Base-by-base conservation (phyloP, 2,113 vertebrate species). In the Acanthochromis polyacanthus region DNA sequence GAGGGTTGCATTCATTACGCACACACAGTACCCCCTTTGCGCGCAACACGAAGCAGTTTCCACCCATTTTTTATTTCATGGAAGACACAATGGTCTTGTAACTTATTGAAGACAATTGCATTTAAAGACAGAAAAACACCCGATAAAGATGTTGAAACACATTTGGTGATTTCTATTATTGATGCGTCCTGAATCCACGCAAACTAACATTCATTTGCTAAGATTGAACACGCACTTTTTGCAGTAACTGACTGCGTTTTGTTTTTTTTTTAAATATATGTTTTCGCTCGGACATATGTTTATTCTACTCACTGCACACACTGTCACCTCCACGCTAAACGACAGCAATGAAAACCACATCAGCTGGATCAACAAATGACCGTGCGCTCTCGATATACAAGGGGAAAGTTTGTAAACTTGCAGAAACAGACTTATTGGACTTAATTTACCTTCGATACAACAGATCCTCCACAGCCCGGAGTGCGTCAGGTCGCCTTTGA, bases 401-500 rank as follows among this genome's bases (percentile, higher is more conserved):
- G 1, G 14, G 22, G 19, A 78, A 87, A 78, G 85, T 78, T 75
- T 16, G 56, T 3, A 1, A 17, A 57, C 51, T 56, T n/a, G 51
- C 52, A 11, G 2, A 17, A 0, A 22, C 5, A 12, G 46, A 72
- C 56, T 46, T 58, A 58, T 51, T 16, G 11, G 51, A 65, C 48
- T 73, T 45, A 20, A 17, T 58, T 81, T 95, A 98, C 97, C 97
- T 97, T 99, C 97, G 66, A 98, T 94, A 71, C 97, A 99, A 90
- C 97, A 98, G 88, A 97, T 95, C 90, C 97, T 95, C 97, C 97
- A 98, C 75, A 98, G 94, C 4, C 97, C 97, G 23, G 97, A 99
- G 94, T 99, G 97, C 62, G 97, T 99, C 83, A 96, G 92, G 85
- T 96, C 96, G 15, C 96, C 96, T 88, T 83, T 93, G 68, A 94